Conservation (phyloP, 2,113 vertebrate genomes). For the Collichthys lucidus region DNA sequence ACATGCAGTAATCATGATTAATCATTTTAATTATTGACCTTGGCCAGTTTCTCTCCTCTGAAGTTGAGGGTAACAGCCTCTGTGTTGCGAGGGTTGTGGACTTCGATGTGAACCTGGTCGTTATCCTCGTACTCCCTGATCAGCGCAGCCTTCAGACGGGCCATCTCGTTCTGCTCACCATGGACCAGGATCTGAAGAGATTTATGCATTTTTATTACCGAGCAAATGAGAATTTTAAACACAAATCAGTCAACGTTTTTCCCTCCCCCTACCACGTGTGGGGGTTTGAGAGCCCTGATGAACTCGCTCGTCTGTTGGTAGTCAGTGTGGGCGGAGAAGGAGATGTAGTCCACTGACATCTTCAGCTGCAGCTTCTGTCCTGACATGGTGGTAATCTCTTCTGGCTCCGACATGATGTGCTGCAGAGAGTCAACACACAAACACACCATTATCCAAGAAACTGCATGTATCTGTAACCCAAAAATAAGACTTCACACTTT, state of each 20-base stretch:
- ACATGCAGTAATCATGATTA: neutral
- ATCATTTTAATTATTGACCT: slow-evolving; percentile 82
- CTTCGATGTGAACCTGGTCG: slow-evolving; percentile 96
- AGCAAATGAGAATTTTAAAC: slow-evolving; percentile 6
- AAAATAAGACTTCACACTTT: neutral
- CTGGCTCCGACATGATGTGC: slow-evolving; percentile 99
- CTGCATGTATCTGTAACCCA: too few species aligned
- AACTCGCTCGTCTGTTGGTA: slow-evolving; percentile 99
- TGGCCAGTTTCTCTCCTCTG: slow-evolving; percentile 98
- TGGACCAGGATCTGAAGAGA: slow-evolving; percentile 90
- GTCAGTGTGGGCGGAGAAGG: slow-evolving; percentile 98
- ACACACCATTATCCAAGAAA: neutral
- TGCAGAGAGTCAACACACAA: slow-evolving; percentile 57
- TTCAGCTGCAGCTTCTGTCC: slow-evolving; percentile 98
- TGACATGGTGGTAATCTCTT: slow-evolving; percentile 99
- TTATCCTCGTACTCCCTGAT: slow-evolving; percentile 98
- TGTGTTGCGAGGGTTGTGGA: slow-evolving; percentile 98
- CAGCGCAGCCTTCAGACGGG: slow-evolving; percentile 94
- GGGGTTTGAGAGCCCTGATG: slow-evolving; percentile 96
- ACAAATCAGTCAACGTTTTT: neutral
- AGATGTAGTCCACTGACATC: slow-evolving; percentile 99
- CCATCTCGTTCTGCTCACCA: slow-evolving; percentile 99
- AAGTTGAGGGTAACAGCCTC: slow-evolving; percentile 98
- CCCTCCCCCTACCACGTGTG: slow-evolving; percentile 89
- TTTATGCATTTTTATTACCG: neutral